Percentiles rank a stretch among this genome's conserved stretches.
These are phyloP conservation scores for Tupiocoris notatus DNA, from an alignment of 2,888 invertebrate genomes.

Conservation along the genomic window DNA sequence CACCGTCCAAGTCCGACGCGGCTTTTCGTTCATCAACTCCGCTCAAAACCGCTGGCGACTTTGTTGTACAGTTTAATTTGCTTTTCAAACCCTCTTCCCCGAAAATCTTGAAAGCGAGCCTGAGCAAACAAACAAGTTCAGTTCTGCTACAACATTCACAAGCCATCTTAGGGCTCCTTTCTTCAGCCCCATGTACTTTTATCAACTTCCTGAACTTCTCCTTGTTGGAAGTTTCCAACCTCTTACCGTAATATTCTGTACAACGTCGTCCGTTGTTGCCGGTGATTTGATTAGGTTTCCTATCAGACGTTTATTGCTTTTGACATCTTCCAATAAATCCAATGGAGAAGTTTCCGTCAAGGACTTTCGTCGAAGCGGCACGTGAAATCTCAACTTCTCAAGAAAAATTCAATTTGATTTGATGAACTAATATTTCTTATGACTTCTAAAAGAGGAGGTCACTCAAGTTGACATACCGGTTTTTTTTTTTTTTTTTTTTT, in stretches of 20 bases:
- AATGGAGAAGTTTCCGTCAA: background rate
- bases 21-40: too few species aligned
- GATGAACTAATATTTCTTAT: too few species aligned
- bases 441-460: too few species aligned
- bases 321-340: background rate
- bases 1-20: too few species aligned
- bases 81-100: background rate
- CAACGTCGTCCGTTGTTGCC: background rate
- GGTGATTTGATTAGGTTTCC: background rate
- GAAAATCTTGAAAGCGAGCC: background rate
- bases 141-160: background rate
- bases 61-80: background rate
- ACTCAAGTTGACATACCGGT: too few species aligned
- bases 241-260: background rate
- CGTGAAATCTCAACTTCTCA: too few species aligned
- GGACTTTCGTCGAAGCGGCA: background rate
- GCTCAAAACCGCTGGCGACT: too few species aligned
- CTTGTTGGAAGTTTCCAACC: background rate
- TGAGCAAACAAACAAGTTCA: background rate
- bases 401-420: too few species aligned
- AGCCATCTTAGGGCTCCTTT: background rate
- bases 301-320: background rate
- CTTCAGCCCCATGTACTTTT: background rate
- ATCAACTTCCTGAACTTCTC: background rate
- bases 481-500: too few species aligned